Conservation (phyloP, 2,113 vertebrate genomes). For the Microcebus lehilahytsara region DNA sequence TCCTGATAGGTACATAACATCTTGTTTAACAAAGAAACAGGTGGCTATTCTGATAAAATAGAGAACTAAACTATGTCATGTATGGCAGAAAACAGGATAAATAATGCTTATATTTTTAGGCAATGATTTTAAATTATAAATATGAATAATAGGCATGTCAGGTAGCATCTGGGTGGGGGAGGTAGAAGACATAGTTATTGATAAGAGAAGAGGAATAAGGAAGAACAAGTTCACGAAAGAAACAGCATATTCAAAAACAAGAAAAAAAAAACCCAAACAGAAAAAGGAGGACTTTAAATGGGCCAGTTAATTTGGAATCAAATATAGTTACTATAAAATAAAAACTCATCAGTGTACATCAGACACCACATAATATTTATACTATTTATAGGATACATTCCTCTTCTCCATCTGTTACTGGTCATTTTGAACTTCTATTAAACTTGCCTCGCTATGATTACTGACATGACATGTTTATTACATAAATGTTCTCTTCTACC, state of each 20-base stretch:
- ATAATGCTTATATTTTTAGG: neutral
- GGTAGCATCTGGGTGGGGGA: neutral
- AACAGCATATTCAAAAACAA: neutral
- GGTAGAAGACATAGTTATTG: neutral
- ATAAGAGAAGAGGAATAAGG: neutral
- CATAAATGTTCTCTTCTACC: neutral
- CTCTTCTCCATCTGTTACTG: neutral
- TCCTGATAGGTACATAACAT: neutral
- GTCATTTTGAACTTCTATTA: neutral
- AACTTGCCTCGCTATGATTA: neutral
- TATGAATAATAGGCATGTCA: neutral
- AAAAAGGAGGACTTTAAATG: neutral
- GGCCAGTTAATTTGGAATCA: neutral
- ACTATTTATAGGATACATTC: neutral
- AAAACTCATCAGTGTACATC: neutral
- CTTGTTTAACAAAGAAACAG: neutral
- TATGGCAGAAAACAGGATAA: neutral
- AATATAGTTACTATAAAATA: neutral
- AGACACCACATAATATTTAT: neutral
- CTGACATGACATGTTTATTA: neutral
- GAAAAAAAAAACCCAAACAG: neutral
- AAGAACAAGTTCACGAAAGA: neutral
- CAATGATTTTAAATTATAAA: neutral
- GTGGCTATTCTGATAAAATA: neutral
- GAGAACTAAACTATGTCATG: neutral